Evolutionary conservation across 2,797 vertebrate genomes (phyloP), one percentile per base, ranked within the genome.

Genomic region (Rhinophrynus dorsalis): DNA sequence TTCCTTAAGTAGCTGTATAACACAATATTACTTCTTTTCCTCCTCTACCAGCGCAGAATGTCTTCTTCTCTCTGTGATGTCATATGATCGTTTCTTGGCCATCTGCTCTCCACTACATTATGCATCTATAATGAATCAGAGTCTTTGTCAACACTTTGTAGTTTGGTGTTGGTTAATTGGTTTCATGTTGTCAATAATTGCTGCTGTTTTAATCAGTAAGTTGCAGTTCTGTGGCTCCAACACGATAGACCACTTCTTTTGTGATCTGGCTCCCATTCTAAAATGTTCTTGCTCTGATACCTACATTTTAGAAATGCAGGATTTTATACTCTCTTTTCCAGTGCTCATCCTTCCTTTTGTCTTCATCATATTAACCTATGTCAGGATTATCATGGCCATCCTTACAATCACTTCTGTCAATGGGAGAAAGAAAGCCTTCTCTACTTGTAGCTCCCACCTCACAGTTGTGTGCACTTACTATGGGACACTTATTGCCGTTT

Each of bases 201-300:
- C 11, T 10, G 15, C 30, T 9, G 17, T 21, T 18, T 15, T 15
- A 21, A 33, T 50, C 11, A n/a, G 18, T 13, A n/a, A 48, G 3
- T 32, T 62, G 20, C 27, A 23, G 13, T 62, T 48, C 5, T 62
- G 59, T 20, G 7, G 6, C 20, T 62, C 20, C 9, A 50, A 62
- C 13, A 62, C 6, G 5, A 62, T 62, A 5, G 44, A 62, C 8
- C 29, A 62, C 3, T 24, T 33, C 11, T 48, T 62, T 11, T 62
- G 59, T 62, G 59, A 62, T 35, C 5, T 48, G 2, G 59, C 27
- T 26, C 64, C 64, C 3, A 17, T 67, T 20, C 10, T 67, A 18
- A 7, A 57, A 4, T 13, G 58, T 27, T 44, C 54, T 10, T 58
- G 51, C 23, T 17, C 54, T 3, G 23, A 50, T 3, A 67, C 64